Evolutionary conservation across 1,140 invertebrate species (phyloP), one percentile per base, ranked within the genome.

Genomic region (Drosophila malerkotliana): DNA sequence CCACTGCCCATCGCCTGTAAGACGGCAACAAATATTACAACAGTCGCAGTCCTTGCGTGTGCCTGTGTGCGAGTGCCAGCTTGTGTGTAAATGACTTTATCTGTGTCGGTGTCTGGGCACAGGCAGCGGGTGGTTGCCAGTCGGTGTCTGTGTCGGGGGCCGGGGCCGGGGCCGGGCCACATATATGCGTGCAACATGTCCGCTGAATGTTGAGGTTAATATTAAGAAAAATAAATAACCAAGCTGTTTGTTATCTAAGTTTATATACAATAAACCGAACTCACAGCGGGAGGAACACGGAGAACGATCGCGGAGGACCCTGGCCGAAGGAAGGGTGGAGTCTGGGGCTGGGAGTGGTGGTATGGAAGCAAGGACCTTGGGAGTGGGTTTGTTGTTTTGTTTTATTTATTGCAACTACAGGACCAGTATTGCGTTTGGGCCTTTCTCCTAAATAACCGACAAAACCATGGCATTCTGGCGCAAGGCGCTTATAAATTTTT

Each of bases 161-260:
- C 10, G 51, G 24, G 24, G 55, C 53, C 24, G 28, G 53, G 53
- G 37, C 8, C 55, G 48, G 57, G 60, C 77, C 64, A 76, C 34
- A 10, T 37, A 37, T 77, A 67, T 88, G 83, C 83, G 83, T 88
- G 83, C 83, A 88, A 88, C 83, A 88, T 88, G 83, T 88, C 83
- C 83, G 83, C 83, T 83, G 83, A 88, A 88, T 88, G 83, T 88
- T 88, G 83, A 88, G 83, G 84, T 88, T 88, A 88, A 88, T 88
- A 88, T 88, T 88, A 88, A 83, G 84, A 88, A 88, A 88, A 88
- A 88, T 88, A 88, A 88, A 88, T 88, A 88, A 88, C 83, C 83
- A 79, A 88, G 83, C 83, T 88, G 83, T 88, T 88, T 88, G 83
- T 89, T 88, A 88, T 88, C 83, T 88, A 83, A 88, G 79, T 88